Percentiles rank a stretch among this genome's conserved stretches.
Conservation (phyloP, 2,888 invertebrate species). For the Dryococelus australis region DNA sequence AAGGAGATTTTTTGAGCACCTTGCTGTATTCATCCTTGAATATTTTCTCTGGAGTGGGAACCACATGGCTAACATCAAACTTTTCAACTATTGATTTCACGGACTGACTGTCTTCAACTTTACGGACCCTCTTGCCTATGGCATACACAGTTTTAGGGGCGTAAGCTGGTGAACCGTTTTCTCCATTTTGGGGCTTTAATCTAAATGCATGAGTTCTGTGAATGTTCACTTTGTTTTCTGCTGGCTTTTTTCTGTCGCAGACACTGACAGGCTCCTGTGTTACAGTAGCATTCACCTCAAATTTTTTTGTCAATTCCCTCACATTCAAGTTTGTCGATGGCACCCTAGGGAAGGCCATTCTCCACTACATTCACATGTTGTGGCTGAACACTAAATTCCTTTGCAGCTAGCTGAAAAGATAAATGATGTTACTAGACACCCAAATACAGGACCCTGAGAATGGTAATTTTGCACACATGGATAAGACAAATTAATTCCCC, state of each 20-base stretch:
- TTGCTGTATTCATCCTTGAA: conserved; percentile 8
- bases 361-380: background rate
- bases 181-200: background rate
- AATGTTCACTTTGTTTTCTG: background rate
- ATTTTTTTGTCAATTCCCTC: background rate
- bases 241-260: background rate
- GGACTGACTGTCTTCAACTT: background rate
- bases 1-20: conserved; percentile 6
- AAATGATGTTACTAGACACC: too few relatives aligned
- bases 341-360: background rate
- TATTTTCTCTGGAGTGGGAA: background rate
- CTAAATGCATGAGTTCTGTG: background rate
- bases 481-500: too few relatives aligned
- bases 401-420: background rate
- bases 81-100: background rate
- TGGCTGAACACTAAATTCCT: background rate
- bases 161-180: background rate
- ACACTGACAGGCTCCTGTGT: background rate
- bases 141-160: background rate
- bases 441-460: too few relatives aligned
- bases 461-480: too few relatives aligned
- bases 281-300: background rate
- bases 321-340: background rate
- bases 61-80: background rate
- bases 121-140: background rate